Percentiles rank a stretch among this genome's conserved stretches.
phyloP scores from a whole-genome alignment of 2,113 vertebrate genomes.

The Diadophis punctatus region DNA sequence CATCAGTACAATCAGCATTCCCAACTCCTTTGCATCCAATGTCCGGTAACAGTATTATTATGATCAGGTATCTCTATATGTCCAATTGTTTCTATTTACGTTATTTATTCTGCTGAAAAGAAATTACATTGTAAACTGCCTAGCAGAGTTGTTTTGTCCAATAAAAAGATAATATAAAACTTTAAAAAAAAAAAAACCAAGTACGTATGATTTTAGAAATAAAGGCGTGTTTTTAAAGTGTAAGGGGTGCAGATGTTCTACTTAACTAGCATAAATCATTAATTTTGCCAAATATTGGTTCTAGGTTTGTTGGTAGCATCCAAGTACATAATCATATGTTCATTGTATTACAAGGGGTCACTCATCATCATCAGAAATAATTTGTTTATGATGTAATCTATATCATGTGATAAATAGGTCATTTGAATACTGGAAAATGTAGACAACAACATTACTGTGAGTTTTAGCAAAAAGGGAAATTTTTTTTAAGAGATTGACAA shows the following conservation, averaged over 20 bases:
- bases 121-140: neutral
- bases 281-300: neutral
- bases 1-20: neutral
- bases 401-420: neutral
- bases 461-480: neutral
- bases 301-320: neutral
- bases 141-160: neutral
- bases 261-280: neutral
- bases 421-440: neutral
- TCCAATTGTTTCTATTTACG: neutral
- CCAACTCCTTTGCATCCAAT: neutral
- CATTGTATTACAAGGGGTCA: neutral
- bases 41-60: neutral
- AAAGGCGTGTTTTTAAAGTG: neutral
- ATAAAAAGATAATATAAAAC: neutral
- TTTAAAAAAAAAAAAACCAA: neutral
- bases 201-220: neutral
- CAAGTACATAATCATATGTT: neutral
- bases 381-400: neutral
- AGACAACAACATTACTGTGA: neutral
- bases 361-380: neutral
- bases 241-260: neutral
- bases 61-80: neutral
- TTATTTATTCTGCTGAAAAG: neutral
- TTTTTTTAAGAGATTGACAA: slow-evolving; percentile 34